A percentile compares a stretch with the other conserved stretches of the same genome.
Evolutionary conservation across 1,140 invertebrate species (phyloP).

Genomic region (Sinella curviseta): DNA sequence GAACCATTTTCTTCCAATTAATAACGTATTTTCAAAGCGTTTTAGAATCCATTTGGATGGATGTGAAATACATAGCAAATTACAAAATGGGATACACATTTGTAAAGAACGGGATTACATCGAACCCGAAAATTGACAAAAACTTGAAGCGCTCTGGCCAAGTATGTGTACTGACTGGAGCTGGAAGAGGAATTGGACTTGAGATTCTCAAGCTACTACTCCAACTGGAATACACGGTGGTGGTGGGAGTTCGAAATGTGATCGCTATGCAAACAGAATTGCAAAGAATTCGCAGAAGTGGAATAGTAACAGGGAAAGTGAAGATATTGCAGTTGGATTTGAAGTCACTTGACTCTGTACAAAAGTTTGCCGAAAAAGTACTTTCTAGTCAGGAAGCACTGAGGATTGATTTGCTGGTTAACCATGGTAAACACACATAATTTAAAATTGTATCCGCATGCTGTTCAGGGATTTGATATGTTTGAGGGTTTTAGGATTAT

Average conservation of each 20-base stretch:
- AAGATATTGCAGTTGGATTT: conserved; percentile 63
- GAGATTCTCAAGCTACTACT: neutral
- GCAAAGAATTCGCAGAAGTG: conserved; percentile 57
- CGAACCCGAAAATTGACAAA: too few relatives aligned
- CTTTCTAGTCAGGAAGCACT: conserved; percentile 59
- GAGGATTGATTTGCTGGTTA: conserved; percentile 73
- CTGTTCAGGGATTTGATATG: neutral
- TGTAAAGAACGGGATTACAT: too few relatives aligned
- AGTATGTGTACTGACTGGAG: too few relatives aligned
- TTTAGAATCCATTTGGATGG: too few relatives aligned
- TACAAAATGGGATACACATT: too few relatives aligned
- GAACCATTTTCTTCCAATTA: too few relatives aligned
- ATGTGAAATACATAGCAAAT: too few relatives aligned
- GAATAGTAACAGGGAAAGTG: conserved; percentile 56
- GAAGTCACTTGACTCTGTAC: conserved; percentile 70
- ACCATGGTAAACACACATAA: conserved; percentile 66
- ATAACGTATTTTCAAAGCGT: too few relatives aligned
- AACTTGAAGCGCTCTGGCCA: too few relatives aligned
- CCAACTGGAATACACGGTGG: neutral
- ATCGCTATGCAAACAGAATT: neutral
- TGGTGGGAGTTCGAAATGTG: neutral
- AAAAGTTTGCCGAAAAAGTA: conserved; percentile 71
- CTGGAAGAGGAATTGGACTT: too few relatives aligned
- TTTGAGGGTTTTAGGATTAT: conserved; percentile 9
- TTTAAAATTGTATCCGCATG: neutral